phyloP scores from a whole-genome alignment of 2,888 invertebrate genomes.

The Lydus trimaculatus region DNA sequence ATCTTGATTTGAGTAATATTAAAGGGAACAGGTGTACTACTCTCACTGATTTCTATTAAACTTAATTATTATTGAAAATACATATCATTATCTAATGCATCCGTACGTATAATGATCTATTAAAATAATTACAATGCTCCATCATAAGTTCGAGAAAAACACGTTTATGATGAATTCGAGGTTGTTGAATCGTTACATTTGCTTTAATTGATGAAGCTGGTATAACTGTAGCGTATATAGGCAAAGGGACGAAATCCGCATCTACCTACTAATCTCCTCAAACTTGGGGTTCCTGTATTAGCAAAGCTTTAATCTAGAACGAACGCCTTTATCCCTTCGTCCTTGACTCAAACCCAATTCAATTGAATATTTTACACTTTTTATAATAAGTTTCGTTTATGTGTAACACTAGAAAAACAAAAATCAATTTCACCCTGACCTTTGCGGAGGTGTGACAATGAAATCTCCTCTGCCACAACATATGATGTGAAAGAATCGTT shows the following conservation, averaged over 20 bases:
- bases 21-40: slow-evolving; percentile 1
- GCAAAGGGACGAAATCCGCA: not conserved
- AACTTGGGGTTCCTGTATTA: not conserved
- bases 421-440: too few relatives aligned
- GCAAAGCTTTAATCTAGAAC: not conserved
- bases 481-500: not conserved
- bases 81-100: not conserved
- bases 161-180: not conserved
- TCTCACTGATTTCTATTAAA: not conserved
- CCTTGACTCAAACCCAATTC: not conserved
- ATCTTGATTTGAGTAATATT: not conserved
- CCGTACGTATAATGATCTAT: not conserved
- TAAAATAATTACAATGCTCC: not conserved
- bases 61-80: not conserved
- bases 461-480: not conserved
- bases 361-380: not conserved
- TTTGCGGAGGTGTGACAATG: not conserved
- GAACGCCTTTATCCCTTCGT: not conserved
- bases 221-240: not conserved
- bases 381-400: too few relatives aligned
- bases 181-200: not conserved
- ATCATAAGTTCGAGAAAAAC: not conserved
- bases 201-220: not conserved
- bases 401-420: too few relatives aligned
- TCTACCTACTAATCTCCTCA: slow-evolving; percentile 1